phyloP scores from a whole-genome alignment of 2,797 vertebrate species.

The Phrynocephalus vlangalii region DNA sequence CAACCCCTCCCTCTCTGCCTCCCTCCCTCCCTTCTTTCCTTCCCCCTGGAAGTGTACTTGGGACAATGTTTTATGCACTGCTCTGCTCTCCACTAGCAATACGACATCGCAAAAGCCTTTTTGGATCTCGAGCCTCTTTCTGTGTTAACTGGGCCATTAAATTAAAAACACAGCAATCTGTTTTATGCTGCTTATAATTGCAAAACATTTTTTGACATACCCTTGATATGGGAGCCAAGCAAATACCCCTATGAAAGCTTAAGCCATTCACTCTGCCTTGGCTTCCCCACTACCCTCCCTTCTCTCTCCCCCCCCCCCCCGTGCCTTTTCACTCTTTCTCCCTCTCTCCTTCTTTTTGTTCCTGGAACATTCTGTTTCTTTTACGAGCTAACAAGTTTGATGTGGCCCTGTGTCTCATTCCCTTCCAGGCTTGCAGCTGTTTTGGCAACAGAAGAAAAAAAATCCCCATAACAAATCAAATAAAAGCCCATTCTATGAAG shows the following conservation, averaged over 20 bases:
- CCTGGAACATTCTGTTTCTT: conserved; percentile 78
- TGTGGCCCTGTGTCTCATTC: conserved; percentile 84
- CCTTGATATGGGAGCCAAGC: conserved; percentile 55
- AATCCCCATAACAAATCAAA: conserved; percentile 88
- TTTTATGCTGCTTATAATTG: conserved; percentile 48
- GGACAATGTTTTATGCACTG: conserved; percentile 53
- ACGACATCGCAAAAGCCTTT: conserved; percentile 47
- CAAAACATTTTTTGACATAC: conserved; percentile 49
- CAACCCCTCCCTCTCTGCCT: neutral
- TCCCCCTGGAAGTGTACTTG: conserved; percentile 26
- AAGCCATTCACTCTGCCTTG: conserved; percentile 29
- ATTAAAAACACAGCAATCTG: conserved; percentile 60
- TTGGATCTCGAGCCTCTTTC: conserved; percentile 43
- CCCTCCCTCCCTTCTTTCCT: neutral
- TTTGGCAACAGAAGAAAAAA: conserved; percentile 87
- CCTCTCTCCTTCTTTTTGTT: conserved; percentile 58
- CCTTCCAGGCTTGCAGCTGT: conserved; percentile 88
- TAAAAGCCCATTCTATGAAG: conserved; percentile 87
- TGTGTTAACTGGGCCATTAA: conserved; percentile 58
- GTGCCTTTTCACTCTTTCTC: conserved; percentile 19
- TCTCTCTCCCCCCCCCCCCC: conserved; percentile 29
- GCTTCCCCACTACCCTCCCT: conserved; percentile 29
- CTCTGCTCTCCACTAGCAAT: conserved; percentile 39
- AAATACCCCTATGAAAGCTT: conserved; percentile 47
- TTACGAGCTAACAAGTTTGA: conserved; percentile 84